Evolutionary conservation across 2,797 vertebrate genomes (phyloP).

Genomic region (Hoplostethus mediterraneus): DNA sequence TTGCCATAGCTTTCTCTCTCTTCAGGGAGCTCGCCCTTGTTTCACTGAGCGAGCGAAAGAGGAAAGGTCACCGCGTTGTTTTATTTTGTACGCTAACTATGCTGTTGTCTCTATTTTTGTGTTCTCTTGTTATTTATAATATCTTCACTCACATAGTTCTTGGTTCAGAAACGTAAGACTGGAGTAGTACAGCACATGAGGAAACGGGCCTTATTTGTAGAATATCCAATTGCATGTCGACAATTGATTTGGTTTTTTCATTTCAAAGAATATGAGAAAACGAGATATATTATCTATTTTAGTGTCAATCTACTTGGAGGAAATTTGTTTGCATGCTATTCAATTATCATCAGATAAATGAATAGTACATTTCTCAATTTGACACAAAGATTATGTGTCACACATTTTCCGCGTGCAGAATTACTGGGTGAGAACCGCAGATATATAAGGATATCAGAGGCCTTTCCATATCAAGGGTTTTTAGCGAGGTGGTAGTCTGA

Average conservation of each 20-base stretch:
- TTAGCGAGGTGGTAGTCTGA: conserved; percentile 9
- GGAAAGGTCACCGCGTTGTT: conserved; percentile 48
- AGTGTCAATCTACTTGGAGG: background rate
- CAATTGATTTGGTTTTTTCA: conserved; percentile 7
- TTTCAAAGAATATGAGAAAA: background rate
- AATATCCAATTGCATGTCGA: conserved; percentile 6
- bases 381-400: conserved; percentile 6
- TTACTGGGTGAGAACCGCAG: conserved; percentile 1
- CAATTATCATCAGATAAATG: background rate
- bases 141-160: conserved; percentile 15
- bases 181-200: background rate
- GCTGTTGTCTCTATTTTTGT: conserved; percentile 29
- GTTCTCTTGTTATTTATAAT: conserved; percentile 68
- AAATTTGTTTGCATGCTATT: conserved; percentile 27
- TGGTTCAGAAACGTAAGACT: conserved; percentile 19
- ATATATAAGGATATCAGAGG: background rate
- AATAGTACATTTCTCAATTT: background rate
- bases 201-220: conserved; percentile 16
- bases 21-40: conserved; percentile 23
- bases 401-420: conserved; percentile 15
- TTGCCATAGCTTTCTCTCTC: conserved; percentile 39
- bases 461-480: background rate
- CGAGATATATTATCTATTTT: conserved; percentile 1
- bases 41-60: conserved; percentile 6
- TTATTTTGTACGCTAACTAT: conserved; percentile 17